A percentile compares a stretch with the other conserved stretches of the same genome.
Conservation (phyloP, 2,113 vertebrate genomes). For the Cheirogaleus medius region DNA sequence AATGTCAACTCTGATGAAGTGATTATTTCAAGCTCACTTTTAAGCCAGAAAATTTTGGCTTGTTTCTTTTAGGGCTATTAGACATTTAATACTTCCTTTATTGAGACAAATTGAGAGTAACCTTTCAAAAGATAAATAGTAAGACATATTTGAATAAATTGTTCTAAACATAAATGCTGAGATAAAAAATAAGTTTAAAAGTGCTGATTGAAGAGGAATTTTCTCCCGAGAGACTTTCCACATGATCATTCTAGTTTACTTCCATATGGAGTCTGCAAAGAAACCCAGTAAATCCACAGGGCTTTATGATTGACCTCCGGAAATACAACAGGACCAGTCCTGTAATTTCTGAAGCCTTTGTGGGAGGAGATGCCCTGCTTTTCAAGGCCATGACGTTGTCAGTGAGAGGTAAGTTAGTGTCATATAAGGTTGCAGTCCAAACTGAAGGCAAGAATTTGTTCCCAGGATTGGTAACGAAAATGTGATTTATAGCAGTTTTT, state of each 20-base stretch:
- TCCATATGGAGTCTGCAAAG: slow-evolving; percentile 70
- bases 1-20: neutral
- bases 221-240: slow-evolving; percentile 37
- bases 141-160: slow-evolving; percentile 39
- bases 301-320: slow-evolving; percentile 71
- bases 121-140: slow-evolving; percentile 48
- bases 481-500: neutral
- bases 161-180: slow-evolving; percentile 5
- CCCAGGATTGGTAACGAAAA: neutral
- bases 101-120: neutral
- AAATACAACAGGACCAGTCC: slow-evolving; percentile 58
- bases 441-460: slow-evolving; percentile 49
- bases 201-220: slow-evolving; percentile 38
- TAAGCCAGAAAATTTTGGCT: neutral
- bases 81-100: slow-evolving; percentile 3
- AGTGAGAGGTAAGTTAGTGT: neutral
- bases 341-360: neutral
- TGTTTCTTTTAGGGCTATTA: neutral
- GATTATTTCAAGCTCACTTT: slow-evolving; percentile 41
- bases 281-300: slow-evolving; percentile 57
- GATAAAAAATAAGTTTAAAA: slow-evolving; percentile 63
- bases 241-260: slow-evolving; percentile 41
- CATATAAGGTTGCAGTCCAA: neutral
- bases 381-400: neutral
- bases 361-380: neutral